Conservation (phyloP, 2,113 vertebrate genomes). For the Ophiodon elongatus region DNA sequence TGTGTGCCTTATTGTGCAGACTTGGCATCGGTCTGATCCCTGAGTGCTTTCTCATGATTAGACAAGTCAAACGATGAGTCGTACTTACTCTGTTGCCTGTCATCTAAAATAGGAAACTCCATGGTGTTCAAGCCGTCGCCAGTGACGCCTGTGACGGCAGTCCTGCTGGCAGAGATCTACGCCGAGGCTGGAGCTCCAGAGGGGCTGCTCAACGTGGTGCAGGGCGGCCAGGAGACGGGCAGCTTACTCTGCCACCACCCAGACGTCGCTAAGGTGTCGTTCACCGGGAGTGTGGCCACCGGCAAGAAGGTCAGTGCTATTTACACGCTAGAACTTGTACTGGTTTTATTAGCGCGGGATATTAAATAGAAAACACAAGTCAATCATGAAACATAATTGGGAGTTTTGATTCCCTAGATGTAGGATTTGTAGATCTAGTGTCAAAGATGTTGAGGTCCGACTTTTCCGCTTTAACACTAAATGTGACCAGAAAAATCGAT, state of each 20-base stretch:
- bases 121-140: slow-evolving; percentile 98
- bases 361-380: background rate
- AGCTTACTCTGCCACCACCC: slow-evolving; percentile 91
- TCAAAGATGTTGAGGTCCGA: background rate
- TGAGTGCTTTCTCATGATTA: background rate
- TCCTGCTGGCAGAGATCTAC: slow-evolving; percentile 94
- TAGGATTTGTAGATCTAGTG: background rate
- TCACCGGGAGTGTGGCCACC: slow-evolving; percentile 95
- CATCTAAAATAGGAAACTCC: slow-evolving; percentile 88
- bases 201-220: slow-evolving; percentile 94
- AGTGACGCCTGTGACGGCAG: slow-evolving; percentile 90
- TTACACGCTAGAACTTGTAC: too few relatives aligned
- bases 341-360: too few relatives aligned
- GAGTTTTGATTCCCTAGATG: background rate
- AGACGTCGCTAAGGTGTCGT: slow-evolving; percentile 94
- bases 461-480: background rate
- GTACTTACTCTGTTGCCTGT: background rate
- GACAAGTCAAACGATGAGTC: background rate
- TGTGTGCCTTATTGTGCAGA: background rate
- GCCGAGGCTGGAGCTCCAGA: slow-evolving; percentile 89
- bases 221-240: slow-evolving; percentile 91
- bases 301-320: slow-evolving; percentile 88
- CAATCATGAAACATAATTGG: background rate
- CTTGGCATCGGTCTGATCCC: background rate
- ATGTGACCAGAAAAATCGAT: background rate